Percentiles rank a stretch among this genome's conserved stretches.
Conservation (phyloP, 2,797 vertebrate species). For the Myotis planiceps region DNA sequence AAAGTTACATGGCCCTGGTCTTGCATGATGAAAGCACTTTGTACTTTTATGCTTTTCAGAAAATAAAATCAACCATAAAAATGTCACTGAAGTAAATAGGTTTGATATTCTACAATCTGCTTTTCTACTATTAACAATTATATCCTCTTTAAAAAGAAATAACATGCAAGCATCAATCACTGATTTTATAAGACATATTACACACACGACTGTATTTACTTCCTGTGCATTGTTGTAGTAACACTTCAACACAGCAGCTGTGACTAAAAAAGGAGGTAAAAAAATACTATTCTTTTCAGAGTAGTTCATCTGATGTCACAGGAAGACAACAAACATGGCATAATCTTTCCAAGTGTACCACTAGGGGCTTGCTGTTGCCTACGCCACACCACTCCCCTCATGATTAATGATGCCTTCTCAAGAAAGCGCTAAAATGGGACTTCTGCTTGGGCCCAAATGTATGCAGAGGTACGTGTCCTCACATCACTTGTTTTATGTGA, state of each 20-base stretch:
- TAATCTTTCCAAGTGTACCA: neutral
- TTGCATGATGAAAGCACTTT: neutral
- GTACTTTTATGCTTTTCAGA: neutral
- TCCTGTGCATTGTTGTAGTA: neutral
- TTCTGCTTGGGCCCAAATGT: neutral
- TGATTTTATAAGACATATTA: neutral
- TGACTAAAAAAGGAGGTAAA: neutral
- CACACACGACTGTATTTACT: neutral
- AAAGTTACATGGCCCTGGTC: neutral
- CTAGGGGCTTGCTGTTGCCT: neutral
- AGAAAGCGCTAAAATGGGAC: neutral
- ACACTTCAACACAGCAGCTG: neutral
- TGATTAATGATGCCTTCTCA: neutral
- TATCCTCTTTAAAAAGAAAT: neutral
- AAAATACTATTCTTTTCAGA: neutral
- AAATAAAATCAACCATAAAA: constrained; percentile 17
- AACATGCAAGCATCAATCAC: neutral
- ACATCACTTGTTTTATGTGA: neutral
- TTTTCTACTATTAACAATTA: neutral
- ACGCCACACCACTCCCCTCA: neutral
- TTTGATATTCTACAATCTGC: neutral
- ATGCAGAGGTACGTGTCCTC: no score
- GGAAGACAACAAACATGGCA: neutral
- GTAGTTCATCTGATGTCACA: neutral
- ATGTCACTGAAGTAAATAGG: neutral